These are phyloP conservation scores for Cygnus atratus DNA, from an alignment of 2,113 vertebrate species.

Conservation along the genomic window DNA sequence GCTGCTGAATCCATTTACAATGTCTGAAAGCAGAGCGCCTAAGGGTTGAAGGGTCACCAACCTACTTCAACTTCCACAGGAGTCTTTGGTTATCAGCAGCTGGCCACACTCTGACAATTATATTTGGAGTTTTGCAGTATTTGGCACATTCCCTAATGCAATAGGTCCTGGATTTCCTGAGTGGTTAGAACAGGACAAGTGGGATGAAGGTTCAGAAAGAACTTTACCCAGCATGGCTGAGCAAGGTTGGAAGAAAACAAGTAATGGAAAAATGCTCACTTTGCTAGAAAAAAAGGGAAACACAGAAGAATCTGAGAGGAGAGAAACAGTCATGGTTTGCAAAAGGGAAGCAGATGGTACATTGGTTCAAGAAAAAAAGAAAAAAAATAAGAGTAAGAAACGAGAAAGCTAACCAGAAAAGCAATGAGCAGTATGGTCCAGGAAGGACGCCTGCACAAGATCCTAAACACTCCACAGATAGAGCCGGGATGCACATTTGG, in stretches of 20 bases:
- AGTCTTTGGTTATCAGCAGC: background rate
- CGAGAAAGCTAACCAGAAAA: background rate
- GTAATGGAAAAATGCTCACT: background rate
- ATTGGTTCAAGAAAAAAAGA: background rate
- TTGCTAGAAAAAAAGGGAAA: background rate
- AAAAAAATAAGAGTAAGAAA: background rate
- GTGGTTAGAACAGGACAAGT: background rate
- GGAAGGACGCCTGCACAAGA: background rate
- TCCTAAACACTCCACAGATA: fast-evolving
- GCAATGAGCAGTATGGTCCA: background rate
- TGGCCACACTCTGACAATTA: background rate
- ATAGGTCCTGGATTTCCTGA: background rate
- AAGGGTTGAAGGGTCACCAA: conserved; percentile 3
- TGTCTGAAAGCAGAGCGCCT: background rate
- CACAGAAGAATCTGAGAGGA: background rate
- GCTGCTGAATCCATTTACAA: background rate
- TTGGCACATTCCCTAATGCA: background rate
- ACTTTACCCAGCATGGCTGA: background rate
- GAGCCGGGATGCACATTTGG: background rate
- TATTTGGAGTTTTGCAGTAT: background rate
- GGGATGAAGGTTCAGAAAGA: background rate
- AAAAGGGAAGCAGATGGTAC: background rate
- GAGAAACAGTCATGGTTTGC: background rate
- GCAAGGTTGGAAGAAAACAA: background rate
- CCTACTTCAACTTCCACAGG: background rate